Base-by-base conservation (phyloP, 2,113 vertebrate genomes). In the Mustela nigripes region DNA sequence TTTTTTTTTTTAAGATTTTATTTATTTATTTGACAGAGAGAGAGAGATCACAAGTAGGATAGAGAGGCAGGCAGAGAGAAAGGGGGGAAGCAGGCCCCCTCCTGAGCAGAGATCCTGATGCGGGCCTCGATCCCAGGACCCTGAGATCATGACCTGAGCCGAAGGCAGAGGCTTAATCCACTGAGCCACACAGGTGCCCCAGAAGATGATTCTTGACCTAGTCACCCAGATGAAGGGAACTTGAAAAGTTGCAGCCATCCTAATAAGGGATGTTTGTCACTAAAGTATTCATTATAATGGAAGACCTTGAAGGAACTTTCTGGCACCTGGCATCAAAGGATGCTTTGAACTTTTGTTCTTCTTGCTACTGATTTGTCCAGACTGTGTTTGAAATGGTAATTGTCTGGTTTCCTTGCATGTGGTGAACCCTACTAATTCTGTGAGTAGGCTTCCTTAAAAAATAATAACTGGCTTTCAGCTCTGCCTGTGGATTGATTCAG, bases 381-480 rank as follows among this genome's bases (percentile, higher is more conserved):
- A 31, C 33, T 71, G 28, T 53, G 58, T 94, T 79, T 94, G 60
- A 87, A 78, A 78, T 86, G 28, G 3, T 4, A 18, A 62, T 79
- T 26, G 45, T 53, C 11, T n/a, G 2, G 2, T 56, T 69, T 92
- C 45, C 39, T 89, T 95, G 31, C 60, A n/a, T 1, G 48, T 22
- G 10, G 50, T 48, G 78, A 74, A 48, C 1, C 28, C 22, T 28
- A 22, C 21, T 60, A 85, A 95, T 86, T 71, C 33, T 95, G 58
- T 93, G 53, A 79, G 78, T 83, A 86, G 21, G 6, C 24, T 83
- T 92, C 65, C 19, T 97, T 82, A 39, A 28, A 87, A 83, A 78
- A 74, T n/a, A 42, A 1, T 82, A 56, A 76, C 36, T 84, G 19
- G 12, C 26, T 96, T 92, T 94, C n/a, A 78, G 1, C 4, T 73